A percentile compares a stretch with the other conserved stretches of the same genome.
phyloP scores from a whole-genome alignment of 2,113 vertebrate species.

The Callipepla squamata region DNA sequence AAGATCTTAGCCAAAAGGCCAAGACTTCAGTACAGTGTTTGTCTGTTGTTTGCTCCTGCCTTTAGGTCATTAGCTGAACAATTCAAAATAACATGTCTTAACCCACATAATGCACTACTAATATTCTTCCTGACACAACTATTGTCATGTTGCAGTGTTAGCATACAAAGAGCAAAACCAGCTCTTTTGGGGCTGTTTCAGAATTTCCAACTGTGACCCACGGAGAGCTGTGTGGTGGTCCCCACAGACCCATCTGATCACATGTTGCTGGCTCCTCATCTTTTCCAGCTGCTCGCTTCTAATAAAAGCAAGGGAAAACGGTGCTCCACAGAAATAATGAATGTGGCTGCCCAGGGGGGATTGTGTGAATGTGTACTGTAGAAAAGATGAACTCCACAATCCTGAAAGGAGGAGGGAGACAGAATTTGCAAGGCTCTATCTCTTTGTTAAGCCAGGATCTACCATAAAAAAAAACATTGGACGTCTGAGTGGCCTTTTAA shows the following conservation, averaged over 20 bases:
- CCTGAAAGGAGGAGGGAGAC: neutral
- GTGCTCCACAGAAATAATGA: constrained; percentile 30
- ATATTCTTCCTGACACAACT: neutral
- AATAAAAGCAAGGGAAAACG: neutral
- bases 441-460: neutral
- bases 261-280: neutral
- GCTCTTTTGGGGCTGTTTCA: neutral
- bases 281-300: constrained; percentile 44
- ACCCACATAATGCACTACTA: neutral
- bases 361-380: neutral
- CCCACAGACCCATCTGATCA: neutral
- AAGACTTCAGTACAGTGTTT: neutral
- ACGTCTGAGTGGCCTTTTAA: neutral
- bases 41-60: neutral
- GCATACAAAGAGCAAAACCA: neutral
- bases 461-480: neutral
- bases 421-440: neutral
- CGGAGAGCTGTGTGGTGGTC: constrained; percentile 13
- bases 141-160: neutral
- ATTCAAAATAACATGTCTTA: neutral
- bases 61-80: neutral
- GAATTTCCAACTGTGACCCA: neutral
- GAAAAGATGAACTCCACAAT: neutral
- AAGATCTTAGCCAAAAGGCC: neutral
- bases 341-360: neutral